These are phyloP conservation scores for Fistularia commersonii DNA, from an alignment of 2,797 vertebrate genomes.

Conservation along the genomic window DNA sequence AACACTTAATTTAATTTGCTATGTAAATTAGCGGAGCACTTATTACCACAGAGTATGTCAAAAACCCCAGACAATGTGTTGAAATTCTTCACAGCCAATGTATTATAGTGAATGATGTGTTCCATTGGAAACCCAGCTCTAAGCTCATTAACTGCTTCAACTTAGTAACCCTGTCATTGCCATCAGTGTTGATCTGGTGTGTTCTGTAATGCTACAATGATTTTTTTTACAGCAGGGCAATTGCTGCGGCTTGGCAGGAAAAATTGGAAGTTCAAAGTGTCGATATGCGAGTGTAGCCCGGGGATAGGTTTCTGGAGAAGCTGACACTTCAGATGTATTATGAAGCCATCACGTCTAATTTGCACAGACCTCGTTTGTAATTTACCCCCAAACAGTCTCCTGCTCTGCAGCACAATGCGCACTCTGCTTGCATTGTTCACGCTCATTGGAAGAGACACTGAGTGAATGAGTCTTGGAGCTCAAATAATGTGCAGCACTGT, in stretches of 20 bases:
- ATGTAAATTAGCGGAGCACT: no score
- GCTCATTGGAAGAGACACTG: constrained; percentile 67
- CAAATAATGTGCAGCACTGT: constrained; percentile 59
- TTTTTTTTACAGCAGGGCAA: constrained; percentile 53
- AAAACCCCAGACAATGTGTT: no score
- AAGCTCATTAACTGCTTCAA: constrained; percentile 5
- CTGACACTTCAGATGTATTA: constrained; percentile 64
- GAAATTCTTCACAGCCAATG: no score
- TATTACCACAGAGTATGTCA: no score
- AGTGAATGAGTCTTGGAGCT: constrained; percentile 68
- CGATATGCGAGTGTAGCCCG: constrained; percentile 51
- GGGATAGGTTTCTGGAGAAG: constrained; percentile 57
- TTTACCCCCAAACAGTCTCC: constrained; percentile 59
- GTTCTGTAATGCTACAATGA: constrained; percentile 34
- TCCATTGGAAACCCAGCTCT: no score
- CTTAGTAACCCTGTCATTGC: constrained; percentile 28
- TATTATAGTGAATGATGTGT: no score
- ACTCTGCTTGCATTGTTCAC: constrained; percentile 61
- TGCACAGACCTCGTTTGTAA: constrained; percentile 67
- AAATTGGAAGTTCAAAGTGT: constrained; percentile 65
- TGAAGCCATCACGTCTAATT: constrained; percentile 73
- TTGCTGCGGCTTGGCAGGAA: constrained; percentile 60
- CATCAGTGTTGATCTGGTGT: constrained; percentile 46
- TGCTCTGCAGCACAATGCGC: constrained; percentile 59
- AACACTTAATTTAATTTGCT: no score